Evolutionary conservation across 2,888 invertebrate species (phyloP).

Genomic region (Dasypolia templi): DNA sequence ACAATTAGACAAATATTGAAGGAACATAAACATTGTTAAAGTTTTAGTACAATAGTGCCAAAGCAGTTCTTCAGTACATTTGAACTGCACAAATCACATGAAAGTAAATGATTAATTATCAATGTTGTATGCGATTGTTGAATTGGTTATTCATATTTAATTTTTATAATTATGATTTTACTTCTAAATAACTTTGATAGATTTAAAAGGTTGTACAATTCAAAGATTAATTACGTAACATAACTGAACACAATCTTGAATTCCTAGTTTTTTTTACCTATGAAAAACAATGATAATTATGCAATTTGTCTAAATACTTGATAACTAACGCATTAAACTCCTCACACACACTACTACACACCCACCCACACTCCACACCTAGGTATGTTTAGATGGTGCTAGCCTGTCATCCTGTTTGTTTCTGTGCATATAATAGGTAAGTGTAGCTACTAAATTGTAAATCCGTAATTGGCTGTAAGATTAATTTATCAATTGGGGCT

Average conservation of each 20-base stretch:
- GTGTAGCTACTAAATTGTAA: too few relatives aligned
- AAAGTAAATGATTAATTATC: not conserved
- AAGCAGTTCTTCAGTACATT: slow-evolving; percentile 10
- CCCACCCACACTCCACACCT: too few relatives aligned
- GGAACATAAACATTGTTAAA: not conserved
- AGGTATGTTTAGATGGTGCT: too few relatives aligned
- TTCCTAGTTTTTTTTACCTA: not conserved
- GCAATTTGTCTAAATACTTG: not conserved
- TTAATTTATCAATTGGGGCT: too few relatives aligned
- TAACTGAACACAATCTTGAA: not conserved
- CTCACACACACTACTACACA: too few relatives aligned
- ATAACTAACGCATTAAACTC: too few relatives aligned
- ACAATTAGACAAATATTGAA: too few relatives aligned
- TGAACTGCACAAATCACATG: not conserved
- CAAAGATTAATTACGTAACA: too few relatives aligned
- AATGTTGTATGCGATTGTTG: not conserved
- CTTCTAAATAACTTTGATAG: not conserved
- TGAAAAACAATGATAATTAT: not conserved
- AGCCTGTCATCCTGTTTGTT: too few relatives aligned
- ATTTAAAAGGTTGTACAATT: not conserved
- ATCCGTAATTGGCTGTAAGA: too few relatives aligned
- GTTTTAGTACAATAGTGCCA: slow-evolving; percentile 14
- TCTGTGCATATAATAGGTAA: too few relatives aligned
- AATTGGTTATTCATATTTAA: slow-evolving; percentile 9
- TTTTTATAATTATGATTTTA: too few relatives aligned